A percentile compares a stretch with the other conserved stretches of the same genome.
These are phyloP conservation scores for Meghimatium bilineatum DNA, from an alignment of 2,888 invertebrate genomes.

Conservation along the genomic window DNA sequence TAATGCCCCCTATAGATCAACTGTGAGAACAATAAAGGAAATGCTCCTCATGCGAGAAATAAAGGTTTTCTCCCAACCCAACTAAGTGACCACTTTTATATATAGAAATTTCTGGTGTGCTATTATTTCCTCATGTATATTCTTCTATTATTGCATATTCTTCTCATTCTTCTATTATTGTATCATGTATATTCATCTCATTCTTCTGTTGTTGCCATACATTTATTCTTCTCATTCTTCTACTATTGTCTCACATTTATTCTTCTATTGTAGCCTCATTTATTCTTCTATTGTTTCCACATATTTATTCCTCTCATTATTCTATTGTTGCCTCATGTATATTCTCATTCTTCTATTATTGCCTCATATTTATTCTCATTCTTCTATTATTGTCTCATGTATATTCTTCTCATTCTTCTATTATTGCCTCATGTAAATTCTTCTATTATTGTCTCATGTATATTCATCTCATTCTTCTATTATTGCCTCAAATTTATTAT, in stretches of 20 bases:
- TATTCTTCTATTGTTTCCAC: neutral
- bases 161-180: neutral
- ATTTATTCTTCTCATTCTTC: neutral
- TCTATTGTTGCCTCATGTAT: neutral
- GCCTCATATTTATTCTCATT: neutral
- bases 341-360: neutral
- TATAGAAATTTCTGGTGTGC: too few species aligned
- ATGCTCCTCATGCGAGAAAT: too few species aligned
- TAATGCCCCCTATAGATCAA: too few species aligned
- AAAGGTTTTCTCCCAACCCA: too few species aligned
- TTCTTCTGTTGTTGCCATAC: neutral
- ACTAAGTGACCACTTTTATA: too few species aligned
- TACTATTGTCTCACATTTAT: neutral
- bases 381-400: neutral
- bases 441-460: too few species aligned
- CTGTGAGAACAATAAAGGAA: too few species aligned
- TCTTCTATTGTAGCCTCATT: neutral
- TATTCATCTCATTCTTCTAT: neutral
- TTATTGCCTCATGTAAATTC: too few species aligned
- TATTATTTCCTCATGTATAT: too few species aligned
- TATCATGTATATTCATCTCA: neutral
- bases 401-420: too few species aligned
- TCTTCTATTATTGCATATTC: too few species aligned
- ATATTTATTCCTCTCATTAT: neutral
- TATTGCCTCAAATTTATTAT: too few species aligned